Conservation (phyloP, 2,797 vertebrate species). For the Eulemur mongoz region DNA sequence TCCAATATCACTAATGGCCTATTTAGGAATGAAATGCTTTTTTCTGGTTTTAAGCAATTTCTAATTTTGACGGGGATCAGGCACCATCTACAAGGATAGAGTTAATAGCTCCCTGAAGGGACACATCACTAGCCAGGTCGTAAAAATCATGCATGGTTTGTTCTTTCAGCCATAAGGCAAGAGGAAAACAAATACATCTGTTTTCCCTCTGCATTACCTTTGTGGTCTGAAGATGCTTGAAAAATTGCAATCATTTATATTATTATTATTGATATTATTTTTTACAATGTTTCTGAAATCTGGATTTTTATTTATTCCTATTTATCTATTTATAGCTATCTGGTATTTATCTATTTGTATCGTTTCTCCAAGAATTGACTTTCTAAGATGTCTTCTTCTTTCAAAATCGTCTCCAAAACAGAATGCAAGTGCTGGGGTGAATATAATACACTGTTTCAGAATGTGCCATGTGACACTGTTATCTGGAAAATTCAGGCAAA, state of each 20-base stretch:
- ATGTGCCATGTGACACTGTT: background rate
- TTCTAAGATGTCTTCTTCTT: constrained; percentile 1
- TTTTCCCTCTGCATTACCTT: constrained; percentile 50
- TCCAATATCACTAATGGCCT: constrained; percentile 74
- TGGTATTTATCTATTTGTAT: background rate
- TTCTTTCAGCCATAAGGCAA: constrained; percentile 46
- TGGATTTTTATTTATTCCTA: constrained; percentile 31
- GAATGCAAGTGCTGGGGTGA: background rate
- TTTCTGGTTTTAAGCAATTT: constrained; percentile 73
- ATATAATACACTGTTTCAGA: constrained; percentile 11
- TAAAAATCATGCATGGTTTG: constrained; percentile 61
- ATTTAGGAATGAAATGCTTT: constrained; percentile 63
- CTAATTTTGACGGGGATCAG: constrained; percentile 68
- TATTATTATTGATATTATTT: background rate
- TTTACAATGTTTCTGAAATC: constrained; percentile 51
- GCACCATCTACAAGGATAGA: constrained; percentile 39
- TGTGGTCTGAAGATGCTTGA: constrained; percentile 53
- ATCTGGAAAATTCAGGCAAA: constrained; percentile 41
- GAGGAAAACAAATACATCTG: constrained; percentile 62
- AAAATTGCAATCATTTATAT: constrained; percentile 57
- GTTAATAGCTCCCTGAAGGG: constrained; percentile 64
- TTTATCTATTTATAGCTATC: background rate
- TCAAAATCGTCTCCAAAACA: constrained; percentile 30
- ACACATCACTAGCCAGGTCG: constrained; percentile 56
- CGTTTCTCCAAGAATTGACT: constrained; percentile 4